These are phyloP conservation scores for Temnothorax ravouxi DNA, from an alignment of 2,888 invertebrate genomes.

Conservation along the genomic window DNA sequence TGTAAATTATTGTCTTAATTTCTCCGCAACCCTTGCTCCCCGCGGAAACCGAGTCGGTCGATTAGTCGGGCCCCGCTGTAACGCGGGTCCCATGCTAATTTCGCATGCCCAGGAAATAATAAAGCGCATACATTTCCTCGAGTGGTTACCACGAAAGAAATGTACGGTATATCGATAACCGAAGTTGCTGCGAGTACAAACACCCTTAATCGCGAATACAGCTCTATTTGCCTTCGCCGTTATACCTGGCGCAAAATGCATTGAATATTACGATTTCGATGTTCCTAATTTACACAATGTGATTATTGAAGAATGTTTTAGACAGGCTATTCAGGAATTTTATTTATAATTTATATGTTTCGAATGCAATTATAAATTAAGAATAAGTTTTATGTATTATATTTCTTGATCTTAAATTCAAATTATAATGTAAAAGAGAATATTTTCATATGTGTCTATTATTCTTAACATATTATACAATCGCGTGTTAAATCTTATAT, in stretches of 20 bases:
- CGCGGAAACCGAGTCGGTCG: conserved; percentile 53
- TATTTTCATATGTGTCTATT: background rate
- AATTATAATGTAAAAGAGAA: background rate
- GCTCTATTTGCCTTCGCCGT: background rate
- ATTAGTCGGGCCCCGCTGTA: conserved; percentile 53
- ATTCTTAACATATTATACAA: background rate
- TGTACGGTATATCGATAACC: conserved; percentile 19
- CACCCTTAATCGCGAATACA: background rate
- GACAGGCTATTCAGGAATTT: background rate
- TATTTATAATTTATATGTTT: background rate
- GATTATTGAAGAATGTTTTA: background rate
- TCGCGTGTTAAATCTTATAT: conserved; percentile 6
- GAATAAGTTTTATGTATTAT: background rate
- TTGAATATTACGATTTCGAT: background rate
- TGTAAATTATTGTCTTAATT: conserved; percentile 84
- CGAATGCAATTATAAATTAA: background rate
- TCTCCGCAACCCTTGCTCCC: conserved; percentile 67
- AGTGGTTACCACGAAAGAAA: conserved; percentile 21
- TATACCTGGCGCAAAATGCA: background rate
- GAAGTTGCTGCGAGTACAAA: background rate
- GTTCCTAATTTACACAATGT: background rate
- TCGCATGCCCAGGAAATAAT: conserved; percentile 49
- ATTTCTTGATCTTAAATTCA: background rate
- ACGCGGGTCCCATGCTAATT: conserved; percentile 61
- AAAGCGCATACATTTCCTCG: conserved; percentile 43